Conservation (phyloP, 2,113 vertebrate species). For the Pelobates fuscus region DNA sequence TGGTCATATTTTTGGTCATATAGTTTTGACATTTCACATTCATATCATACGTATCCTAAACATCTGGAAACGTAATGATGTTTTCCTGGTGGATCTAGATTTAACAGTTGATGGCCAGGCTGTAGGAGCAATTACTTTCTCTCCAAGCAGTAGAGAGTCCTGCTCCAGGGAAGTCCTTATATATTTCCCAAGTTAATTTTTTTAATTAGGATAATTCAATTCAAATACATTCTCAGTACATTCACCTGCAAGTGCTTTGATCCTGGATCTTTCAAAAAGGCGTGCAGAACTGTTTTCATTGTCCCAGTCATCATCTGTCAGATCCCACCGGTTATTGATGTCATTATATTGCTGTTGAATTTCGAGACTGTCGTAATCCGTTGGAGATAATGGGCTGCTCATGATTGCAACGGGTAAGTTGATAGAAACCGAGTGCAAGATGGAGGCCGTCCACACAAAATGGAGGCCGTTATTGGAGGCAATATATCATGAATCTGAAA, state of each 20-base stretch:
- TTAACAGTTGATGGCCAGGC: too few relatives aligned
- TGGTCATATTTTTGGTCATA: too few relatives aligned
- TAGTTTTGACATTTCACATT: too few relatives aligned
- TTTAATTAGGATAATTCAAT: too few relatives aligned
- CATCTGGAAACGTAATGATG: too few relatives aligned
- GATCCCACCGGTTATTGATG: slow-evolving; percentile 95
- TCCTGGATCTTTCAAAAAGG: slow-evolving; percentile 89
- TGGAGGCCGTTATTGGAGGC: slow-evolving; percentile 44
- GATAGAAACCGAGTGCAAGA: background rate
- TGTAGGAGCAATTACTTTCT: too few relatives aligned
- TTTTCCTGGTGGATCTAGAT: too few relatives aligned
- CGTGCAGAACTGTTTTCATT: slow-evolving; percentile 92
- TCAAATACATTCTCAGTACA: too few relatives aligned
- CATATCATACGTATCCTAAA: too few relatives aligned
- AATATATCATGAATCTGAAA: slow-evolving; percentile 65
- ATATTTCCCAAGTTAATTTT: too few relatives aligned
- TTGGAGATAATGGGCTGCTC: slow-evolving; percentile 89
- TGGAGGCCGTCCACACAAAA: slow-evolving; percentile 3
- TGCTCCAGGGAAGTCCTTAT: too few relatives aligned
- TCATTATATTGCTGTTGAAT: slow-evolving; percentile 95
- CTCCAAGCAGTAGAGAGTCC: too few relatives aligned
- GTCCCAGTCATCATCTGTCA: slow-evolving; percentile 88
- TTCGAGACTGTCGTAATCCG: slow-evolving; percentile 91
- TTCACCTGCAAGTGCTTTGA: slow-evolving; percentile 90
- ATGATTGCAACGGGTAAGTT: slow-evolving; percentile 68